Percentiles rank a stretch among this genome's conserved stretches.
Evolutionary conservation across 2,113 vertebrate species (phyloP).

Genomic region (Burhinus bistriatus): DNA sequence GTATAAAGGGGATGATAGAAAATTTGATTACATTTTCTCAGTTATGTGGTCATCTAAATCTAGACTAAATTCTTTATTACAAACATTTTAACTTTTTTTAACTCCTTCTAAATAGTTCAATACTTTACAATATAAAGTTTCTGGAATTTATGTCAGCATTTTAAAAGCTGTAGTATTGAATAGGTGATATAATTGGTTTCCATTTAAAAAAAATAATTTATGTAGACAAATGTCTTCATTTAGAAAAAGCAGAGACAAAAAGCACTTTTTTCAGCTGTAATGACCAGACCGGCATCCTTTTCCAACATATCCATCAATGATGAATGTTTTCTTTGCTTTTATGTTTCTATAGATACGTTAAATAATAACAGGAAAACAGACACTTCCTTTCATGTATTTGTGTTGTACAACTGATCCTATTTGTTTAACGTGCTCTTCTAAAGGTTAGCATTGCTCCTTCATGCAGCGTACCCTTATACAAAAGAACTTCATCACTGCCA

Average conservation of each 20-base stretch:
- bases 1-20: background rate
- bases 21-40: background rate
- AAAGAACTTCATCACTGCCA: background rate
- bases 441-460: background rate
- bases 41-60: background rate
- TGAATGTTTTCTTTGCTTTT: background rate
- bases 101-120: background rate
- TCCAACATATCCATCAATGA: background rate
- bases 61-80: background rate
- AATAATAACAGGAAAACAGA: background rate
- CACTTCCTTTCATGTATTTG: background rate
- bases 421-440: background rate
- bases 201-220: background rate
- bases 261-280: background rate
- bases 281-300: background rate
- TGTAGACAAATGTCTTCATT: background rate
- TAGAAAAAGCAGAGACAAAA: background rate
- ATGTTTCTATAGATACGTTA: background rate
- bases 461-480: background rate
- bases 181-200: background rate
- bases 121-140: background rate
- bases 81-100: background rate
- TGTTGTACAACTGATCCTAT: background rate
- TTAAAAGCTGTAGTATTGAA: background rate
- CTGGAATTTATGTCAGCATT: background rate